Conservation (phyloP, 2,113 vertebrate species). For the Tursiops truncatus region DNA sequence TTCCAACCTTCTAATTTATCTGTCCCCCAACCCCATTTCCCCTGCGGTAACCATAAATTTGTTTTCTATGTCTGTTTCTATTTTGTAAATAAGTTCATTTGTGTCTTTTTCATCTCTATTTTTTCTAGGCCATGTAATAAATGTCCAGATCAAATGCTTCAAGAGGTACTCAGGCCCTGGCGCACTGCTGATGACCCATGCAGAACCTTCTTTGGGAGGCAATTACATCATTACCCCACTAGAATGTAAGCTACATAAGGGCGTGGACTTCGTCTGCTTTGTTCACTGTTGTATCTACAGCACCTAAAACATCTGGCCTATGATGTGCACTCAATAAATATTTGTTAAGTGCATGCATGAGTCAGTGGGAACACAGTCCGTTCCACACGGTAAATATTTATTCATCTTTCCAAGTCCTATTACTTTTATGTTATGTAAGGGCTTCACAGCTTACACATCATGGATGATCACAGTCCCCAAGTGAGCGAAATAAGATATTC, state of each 20-base stretch:
- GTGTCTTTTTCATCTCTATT: not conserved
- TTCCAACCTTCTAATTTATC: not conserved
- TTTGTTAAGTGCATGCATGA: not conserved
- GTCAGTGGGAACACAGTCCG: not conserved
- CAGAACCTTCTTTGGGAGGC: constrained; percentile 1
- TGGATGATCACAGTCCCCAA: not conserved
- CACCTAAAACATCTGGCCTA: not conserved
- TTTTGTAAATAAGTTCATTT: not conserved
- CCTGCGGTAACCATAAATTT: not conserved
- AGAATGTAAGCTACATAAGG: constrained; percentile 11
- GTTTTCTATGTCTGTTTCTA: not conserved
- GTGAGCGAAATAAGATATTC: constrained; percentile 51
- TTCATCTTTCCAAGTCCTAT: constrained; percentile 21
- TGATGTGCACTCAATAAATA: constrained; percentile 24
- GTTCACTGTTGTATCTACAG: not conserved
- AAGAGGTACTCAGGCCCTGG: not conserved
- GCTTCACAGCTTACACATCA: not conserved
- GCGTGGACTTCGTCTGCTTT: not conserved
- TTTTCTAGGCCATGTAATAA: constrained; percentile 19
- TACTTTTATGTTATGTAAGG: constrained; percentile 29
- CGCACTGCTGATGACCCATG: not conserved
- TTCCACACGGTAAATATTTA: constrained; percentile 9
- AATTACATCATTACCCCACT: not conserved
- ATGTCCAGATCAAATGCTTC: not conserved
- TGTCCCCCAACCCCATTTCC: not conserved